Conservation (phyloP, 2,113 vertebrate genomes). For the Planiliza haematocheilus region DNA sequence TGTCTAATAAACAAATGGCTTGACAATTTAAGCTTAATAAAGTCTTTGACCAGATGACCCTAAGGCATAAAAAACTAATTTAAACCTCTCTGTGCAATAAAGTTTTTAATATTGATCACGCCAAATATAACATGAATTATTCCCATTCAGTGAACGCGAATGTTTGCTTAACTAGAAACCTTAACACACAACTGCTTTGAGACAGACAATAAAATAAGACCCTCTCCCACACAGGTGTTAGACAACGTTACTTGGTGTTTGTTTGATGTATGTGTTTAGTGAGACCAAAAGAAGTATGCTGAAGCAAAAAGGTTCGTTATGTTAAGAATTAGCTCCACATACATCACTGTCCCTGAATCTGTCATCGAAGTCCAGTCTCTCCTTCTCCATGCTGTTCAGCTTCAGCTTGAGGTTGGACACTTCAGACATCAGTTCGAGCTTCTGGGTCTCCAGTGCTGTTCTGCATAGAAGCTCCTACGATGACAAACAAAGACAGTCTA, state of each 20-base stretch:
- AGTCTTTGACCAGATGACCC: neutral
- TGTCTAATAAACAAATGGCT: slow-evolving; percentile 42
- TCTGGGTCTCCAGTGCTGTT: slow-evolving; percentile 93
- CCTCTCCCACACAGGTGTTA: slow-evolving; percentile 38
- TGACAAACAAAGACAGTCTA: neutral
- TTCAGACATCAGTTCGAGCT: slow-evolving; percentile 94
- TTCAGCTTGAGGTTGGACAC: slow-evolving; percentile 95
- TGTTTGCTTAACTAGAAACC: neutral
- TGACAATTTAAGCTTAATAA: slow-evolving; percentile 24
- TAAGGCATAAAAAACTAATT: neutral
- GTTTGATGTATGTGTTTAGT: slow-evolving; percentile 12
- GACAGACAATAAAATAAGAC: slow-evolving; percentile 17
- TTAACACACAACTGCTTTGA: slow-evolving; percentile 41
- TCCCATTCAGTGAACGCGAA: neutral
- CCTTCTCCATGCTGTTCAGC: slow-evolving; percentile 89
- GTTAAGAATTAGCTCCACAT: slow-evolving; percentile 42
- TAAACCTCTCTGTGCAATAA: neutral
- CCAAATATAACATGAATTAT: neutral
- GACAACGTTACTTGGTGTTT: slow-evolving; percentile 30
- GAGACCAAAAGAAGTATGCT: slow-evolving; percentile 1
- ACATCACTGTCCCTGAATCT: slow-evolving; percentile 93
- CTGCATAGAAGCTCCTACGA: slow-evolving; percentile 93
- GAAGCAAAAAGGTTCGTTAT: slow-evolving; percentile 30
- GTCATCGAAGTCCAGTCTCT: slow-evolving; percentile 89
- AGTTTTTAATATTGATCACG: neutral